Evolutionary conservation across 2,797 vertebrate species (phyloP), one percentile per base, ranked within the genome.

Genomic region (Megaceryle alcyon): DNA sequence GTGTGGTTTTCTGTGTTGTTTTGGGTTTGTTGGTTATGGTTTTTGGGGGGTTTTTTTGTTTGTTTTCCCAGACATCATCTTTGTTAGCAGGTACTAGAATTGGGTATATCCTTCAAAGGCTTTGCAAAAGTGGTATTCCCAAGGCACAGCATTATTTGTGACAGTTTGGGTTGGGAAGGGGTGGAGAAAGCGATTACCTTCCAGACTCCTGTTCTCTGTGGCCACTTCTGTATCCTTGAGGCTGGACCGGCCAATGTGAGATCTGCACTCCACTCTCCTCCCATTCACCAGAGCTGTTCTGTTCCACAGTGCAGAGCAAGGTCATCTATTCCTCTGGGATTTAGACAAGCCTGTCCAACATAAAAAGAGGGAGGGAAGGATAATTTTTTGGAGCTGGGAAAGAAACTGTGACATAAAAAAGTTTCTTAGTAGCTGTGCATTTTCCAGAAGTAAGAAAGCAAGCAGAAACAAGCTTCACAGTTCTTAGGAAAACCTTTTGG

Each of bases 401-500:
- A 48, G 19, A 59, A 21, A 56, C 10, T 14, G n/a, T 14, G 46
- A 63, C 21, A 10, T 29, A 57, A 3, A 10, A 11, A 9, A 1
- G 6, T n/a, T 68, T 66, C 26, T 76, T 22, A 48, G 29, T 56
- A 77, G 31, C 28, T 28, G 25, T 1, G 0, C 6, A 3, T 35
- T 53, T 71, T 72, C 54, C 56, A 79, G 73, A 86, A 22, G 15
- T 6, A n/a, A 79, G 41, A 19, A 61, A 5, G 26, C 83, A 87
- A 53, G 33, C 22, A 61, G 41, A 69, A 81, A 3, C 1, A 7
- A 91, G n/a, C n/a, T 23, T 61, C 0, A 0, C 10, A n/a, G 8
- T 7, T 86, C 16, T 26, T 0, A 54, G 48, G 48, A 77, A 88
- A 78, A 41, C 5, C 43, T 39, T 43, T 63, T 3, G 33, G 53